Percentiles rank a stretch among this genome's conserved stretches.
phyloP scores from a whole-genome alignment of 2,797 vertebrate species.

The Luscinia luscinia region DNA sequence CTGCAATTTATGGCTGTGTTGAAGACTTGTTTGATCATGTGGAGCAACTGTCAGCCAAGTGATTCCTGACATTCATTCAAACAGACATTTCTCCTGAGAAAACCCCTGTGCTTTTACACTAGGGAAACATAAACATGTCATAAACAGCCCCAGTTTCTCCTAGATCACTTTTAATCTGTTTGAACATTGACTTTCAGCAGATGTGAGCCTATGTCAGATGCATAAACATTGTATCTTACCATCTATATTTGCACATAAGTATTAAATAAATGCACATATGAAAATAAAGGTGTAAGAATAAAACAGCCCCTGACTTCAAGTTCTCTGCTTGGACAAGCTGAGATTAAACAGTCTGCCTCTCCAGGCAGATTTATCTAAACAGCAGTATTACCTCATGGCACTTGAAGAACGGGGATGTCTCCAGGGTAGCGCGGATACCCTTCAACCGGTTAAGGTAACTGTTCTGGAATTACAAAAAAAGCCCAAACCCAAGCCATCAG shows the following conservation, averaged over 20 bases:
- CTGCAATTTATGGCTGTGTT: background rate
- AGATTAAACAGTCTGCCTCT: background rate
- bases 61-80: background rate
- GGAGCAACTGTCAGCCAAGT: background rate
- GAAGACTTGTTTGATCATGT: background rate
- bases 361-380: background rate
- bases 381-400: constrained; percentile 88
- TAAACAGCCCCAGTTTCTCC: background rate
- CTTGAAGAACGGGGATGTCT: constrained; percentile 92
- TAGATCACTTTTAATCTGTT: background rate
- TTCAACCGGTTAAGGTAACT: constrained; percentile 88
- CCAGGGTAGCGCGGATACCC: constrained; percentile 87
- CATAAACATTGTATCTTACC: background rate
- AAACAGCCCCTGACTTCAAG: background rate
- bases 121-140: background rate
- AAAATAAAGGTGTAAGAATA: background rate
- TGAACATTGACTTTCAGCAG: background rate
- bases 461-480: constrained; percentile 76
- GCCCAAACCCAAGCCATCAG: background rate
- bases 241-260: background rate
- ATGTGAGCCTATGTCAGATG: background rate
- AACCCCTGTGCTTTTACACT: background rate
- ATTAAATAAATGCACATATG: background rate
- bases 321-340: background rate
- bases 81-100: background rate